Conservation (phyloP, 2,113 vertebrate genomes). For the Elanus axillaris region DNA sequence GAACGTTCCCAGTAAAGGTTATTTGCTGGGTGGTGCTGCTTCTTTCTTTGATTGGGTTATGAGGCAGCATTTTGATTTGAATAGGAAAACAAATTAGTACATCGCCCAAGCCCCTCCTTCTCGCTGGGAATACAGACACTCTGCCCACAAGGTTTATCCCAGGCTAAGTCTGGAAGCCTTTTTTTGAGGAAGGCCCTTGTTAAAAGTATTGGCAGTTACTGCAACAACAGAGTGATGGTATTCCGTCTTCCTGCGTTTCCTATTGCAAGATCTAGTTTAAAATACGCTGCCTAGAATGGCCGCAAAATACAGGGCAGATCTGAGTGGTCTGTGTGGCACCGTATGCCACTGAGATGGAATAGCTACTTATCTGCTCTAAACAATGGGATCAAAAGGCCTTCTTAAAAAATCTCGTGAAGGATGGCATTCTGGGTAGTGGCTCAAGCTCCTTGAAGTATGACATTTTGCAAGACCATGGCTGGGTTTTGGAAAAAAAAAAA, state of each 20-base stretch:
- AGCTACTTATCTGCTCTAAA: neutral
- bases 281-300: neutral
- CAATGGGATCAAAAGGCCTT: neutral
- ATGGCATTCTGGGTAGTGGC: neutral
- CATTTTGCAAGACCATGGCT: conserved; percentile 8
- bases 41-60: neutral
- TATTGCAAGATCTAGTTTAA: neutral
- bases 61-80: neutral
- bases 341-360: neutral
- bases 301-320: neutral
- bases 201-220: neutral
- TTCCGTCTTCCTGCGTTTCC: neutral
- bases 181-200: neutral
- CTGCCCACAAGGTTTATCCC: neutral
- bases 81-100: neutral
- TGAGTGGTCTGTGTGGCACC: neutral
- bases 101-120: neutral
- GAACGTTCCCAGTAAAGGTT: neutral
- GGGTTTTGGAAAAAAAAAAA: neutral
- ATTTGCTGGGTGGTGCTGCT: neutral
- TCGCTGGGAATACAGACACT: neutral
- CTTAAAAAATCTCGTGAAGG: neutral
- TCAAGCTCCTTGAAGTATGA: neutral
- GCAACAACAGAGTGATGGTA: neutral
- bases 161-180: neutral